Conservation (phyloP, 2,888 invertebrate species). For the Phymatocera aterrima region DNA sequence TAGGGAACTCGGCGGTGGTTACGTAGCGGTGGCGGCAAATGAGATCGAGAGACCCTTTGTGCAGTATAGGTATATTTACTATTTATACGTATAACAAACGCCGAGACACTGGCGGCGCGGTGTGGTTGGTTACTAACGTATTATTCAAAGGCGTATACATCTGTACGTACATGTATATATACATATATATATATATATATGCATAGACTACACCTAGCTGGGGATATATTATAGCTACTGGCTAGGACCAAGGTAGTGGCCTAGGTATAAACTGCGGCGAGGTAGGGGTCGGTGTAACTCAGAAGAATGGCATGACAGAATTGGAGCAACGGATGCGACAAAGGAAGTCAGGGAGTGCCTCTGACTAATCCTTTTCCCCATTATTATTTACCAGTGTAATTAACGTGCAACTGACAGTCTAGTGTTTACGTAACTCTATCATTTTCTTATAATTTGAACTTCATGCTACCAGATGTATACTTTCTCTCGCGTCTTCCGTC, state of each 20-base stretch:
- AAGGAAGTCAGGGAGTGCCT: slow-evolving; percentile 33
- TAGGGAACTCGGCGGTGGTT: no score
- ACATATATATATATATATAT: no score
- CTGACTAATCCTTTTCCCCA: slow-evolving; percentile 39
- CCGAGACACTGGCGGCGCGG: neutral
- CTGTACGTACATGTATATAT: no score
- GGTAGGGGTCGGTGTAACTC: neutral
- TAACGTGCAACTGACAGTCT: neutral
- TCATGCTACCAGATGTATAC: no score
- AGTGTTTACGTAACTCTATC: neutral
- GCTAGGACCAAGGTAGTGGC: no score
- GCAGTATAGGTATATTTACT: neutral
- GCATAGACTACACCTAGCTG: no score
- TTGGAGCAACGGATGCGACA: slow-evolving; percentile 36
- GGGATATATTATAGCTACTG: no score
- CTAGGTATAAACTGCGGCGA: neutral
- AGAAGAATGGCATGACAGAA: slow-evolving; percentile 16
- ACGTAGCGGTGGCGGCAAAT: slow-evolving; percentile 22
- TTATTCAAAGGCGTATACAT: slow-evolving; percentile 20
- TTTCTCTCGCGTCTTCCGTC: neutral
- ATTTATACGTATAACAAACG: slow-evolving; percentile 1
- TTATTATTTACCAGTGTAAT: slow-evolving; percentile 28
- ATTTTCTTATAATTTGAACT: no score
- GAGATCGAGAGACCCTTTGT: slow-evolving; percentile 38
- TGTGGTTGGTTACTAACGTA: no score